Evolutionary conservation across 2,797 vertebrate species (phyloP).

Genomic region (Acipenser oxyrinchus): DNA sequence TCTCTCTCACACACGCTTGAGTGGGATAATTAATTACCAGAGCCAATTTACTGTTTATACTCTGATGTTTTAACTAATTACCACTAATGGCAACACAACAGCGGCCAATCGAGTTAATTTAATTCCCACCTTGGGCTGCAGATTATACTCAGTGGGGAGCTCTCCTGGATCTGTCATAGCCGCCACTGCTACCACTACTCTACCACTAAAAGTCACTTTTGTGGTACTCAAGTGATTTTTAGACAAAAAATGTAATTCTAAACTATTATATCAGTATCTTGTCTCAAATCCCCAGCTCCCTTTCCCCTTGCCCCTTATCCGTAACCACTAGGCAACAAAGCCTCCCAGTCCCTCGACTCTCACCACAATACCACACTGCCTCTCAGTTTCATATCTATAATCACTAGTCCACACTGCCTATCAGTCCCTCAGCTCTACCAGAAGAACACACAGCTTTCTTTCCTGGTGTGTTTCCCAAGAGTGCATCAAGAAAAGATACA

Average conservation of each 20-base stretch:
- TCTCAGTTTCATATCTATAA: no score
- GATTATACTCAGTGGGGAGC: constrained; percentile 53
- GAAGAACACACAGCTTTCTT: no score
- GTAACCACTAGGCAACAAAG: no score
- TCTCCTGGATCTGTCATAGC: constrained; percentile 13
- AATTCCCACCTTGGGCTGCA: constrained; percentile 75
- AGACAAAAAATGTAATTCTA: no score
- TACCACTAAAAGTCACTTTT: constrained; percentile 9
- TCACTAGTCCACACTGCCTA: no score
- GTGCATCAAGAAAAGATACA: no score
- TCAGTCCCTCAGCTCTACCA: no score
- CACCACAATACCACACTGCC: no score
- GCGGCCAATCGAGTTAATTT: constrained; percentile 92
- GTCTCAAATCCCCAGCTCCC: not conserved
- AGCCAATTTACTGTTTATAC: constrained; percentile 98
- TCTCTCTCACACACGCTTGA: constrained; percentile 65
- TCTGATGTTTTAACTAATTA: constrained; percentile 99
- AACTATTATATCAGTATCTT: no score
- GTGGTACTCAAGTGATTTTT: no score
- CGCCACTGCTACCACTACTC: not conserved
- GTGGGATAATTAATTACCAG: constrained; percentile 97
- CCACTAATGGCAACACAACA: constrained; percentile 92
- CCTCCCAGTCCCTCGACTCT: no score
- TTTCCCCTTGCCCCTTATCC: not conserved
- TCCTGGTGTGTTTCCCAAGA: no score